Conservation (phyloP, 1,140 invertebrate genomes). For the Drosophila willistoni region DNA sequence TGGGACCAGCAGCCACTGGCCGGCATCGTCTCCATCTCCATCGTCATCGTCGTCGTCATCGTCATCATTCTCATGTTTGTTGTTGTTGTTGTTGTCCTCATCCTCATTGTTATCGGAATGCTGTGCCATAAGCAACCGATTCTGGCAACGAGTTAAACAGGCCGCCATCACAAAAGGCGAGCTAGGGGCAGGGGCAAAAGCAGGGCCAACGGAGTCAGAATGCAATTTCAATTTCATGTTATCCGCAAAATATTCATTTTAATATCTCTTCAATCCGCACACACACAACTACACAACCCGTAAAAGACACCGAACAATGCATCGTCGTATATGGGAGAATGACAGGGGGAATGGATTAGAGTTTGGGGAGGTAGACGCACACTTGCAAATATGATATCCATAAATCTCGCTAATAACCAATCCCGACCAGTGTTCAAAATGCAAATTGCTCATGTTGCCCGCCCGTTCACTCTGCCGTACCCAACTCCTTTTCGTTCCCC, state of each 20-base stretch:
- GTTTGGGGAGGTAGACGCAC: constrained; percentile 21
- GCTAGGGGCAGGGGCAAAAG: not conserved
- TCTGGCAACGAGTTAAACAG: constrained; percentile 44
- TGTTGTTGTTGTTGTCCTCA: constrained; percentile 22
- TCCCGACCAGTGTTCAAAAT: constrained; percentile 65
- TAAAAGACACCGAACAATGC: constrained; percentile 27
- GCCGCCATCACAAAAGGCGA: constrained; percentile 52
- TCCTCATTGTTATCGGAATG: constrained; percentile 77
- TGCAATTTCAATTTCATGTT: constrained; percentile 82
- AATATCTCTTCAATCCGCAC: constrained; percentile 78
- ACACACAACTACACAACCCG: not conserved
- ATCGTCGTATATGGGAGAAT: constrained; percentile 18
- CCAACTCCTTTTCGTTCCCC: not conserved
- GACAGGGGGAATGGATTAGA: constrained; percentile 9
- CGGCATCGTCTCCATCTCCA: constrained; percentile 38
- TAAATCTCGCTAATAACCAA: constrained; percentile 81
- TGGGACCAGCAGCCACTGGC: constrained; percentile 25
- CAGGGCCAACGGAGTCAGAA: constrained; percentile 45
- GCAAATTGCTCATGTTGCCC: constrained; percentile 72
- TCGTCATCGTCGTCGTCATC: constrained; percentile 13
- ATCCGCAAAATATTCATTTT: constrained; percentile 82
- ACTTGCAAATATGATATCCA: constrained; percentile 70
- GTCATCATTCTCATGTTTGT: constrained; percentile 1
- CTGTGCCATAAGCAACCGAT: constrained; percentile 63
- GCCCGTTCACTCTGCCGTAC: not conserved